Evolutionary conservation across 2,113 vertebrate genomes (phyloP), one percentile per base, ranked within the genome.

Genomic region (Oryzias celebensis): DNA sequence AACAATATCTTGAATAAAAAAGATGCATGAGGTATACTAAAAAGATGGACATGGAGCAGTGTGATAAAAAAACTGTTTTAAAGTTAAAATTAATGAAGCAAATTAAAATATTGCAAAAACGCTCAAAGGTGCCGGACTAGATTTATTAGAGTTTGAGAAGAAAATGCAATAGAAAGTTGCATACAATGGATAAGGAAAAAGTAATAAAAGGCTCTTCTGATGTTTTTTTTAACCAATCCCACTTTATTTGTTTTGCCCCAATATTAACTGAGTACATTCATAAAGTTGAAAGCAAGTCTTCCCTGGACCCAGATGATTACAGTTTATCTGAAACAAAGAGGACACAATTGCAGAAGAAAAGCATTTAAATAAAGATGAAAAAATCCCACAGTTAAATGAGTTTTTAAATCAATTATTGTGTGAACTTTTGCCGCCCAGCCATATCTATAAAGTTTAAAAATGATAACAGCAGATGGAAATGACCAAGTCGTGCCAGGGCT

Each of bases 181-280:
- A 17, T 7, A 42, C 5, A 23, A 36, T 12, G 5, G 14, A 20
- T 5, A 17, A 1, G 1, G 14, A n/a, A 4, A 6, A 47, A 22
- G 44, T 7, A 63, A 42, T 43, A 56, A 75, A 62, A 1, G 53
- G 26, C 7, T 28, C 7, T 43, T 16, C 41, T 1, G 46, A n/a
- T 41, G 7, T 20, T 71, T 82, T 86, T 48, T n/a, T n/a, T 18
- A 48, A 48, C n/a, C n/a, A 48, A 48, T 18, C 20, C 73, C 75
- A 55, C 84, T 90, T 89, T 88, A 89, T 90, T 89, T 73, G 1
- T 52, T 72, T 82, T 28, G 46, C 62, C 84, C 69, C 53, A 59
- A 58, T 61, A 84, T 59, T 69, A 82, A 63, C 26, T 52, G 65
- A 85, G 58, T 88, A 88, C 84, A 86, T 87, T 87, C 79, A 75